Evolutionary conservation across 1,140 invertebrate genomes (phyloP), one percentile per base, ranked within the genome.

Genomic region (Colletes latitarsis): DNA sequence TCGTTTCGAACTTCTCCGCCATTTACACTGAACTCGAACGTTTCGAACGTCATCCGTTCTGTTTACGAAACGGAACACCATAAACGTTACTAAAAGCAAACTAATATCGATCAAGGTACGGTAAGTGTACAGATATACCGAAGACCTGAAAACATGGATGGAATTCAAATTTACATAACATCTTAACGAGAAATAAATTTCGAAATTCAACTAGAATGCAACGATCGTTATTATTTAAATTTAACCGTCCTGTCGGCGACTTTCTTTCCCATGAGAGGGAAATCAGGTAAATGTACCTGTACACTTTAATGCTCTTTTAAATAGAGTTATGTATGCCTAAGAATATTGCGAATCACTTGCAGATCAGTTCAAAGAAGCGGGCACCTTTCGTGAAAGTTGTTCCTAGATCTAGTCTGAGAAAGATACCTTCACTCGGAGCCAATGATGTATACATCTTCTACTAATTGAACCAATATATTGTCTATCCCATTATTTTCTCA

Each of bases 341-440:
- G 63, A 30, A 14, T 15, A n/a, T 39, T 14, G 53, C 17, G n/a
- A 39, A 58, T 68, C 19, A 10, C 14, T 43, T 1, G 9, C 4
- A 9, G n/a, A 46, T 41, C 69, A 19, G n/a, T 41, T 8, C 14
- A 58, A 60, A 71, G 67, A 60, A 41, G 46, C 57, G 17, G 55
- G 41, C 43, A 67, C 15, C 4, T 77, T 39, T 69, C 12, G 68
- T 75, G 68, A 52, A 69, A 72, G 46, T 72, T 39, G 39, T 62
- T 53, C n/a, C 14, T 43, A 41, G 21, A 30, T 39, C 64, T n/a
- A 60, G 21, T 14, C 19, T 67, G 58, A 66, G 82, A 84, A 66
- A 75, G 39, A 75, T 39, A 81, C 49, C 46, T 75, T 85, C 68
- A 39, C 57, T 73, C 17, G 12, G 58, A 80, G 64, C 64, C 77